Evolutionary conservation across 2,888 invertebrate species (phyloP).

Genomic region (Apodemia zela): DNA sequence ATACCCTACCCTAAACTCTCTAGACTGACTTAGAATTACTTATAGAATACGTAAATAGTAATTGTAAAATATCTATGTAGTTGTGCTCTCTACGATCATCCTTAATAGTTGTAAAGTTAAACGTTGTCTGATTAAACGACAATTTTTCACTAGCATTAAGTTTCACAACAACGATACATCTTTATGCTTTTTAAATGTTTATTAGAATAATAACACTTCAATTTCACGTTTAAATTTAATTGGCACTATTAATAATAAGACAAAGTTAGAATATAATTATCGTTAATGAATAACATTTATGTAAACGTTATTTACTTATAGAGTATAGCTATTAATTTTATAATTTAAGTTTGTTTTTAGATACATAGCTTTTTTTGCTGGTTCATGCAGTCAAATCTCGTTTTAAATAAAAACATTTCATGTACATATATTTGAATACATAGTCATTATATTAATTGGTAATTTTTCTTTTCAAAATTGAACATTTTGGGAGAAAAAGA

Average conservation of each 20-base stretch:
- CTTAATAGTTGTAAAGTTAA: constrained; percentile 34
- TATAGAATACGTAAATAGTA: constrained; percentile 49
- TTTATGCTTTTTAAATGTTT: constrained; percentile 57
- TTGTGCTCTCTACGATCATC: constrained; percentile 35
- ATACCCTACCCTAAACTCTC: constrained; percentile 58
- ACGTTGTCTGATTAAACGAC: constrained; percentile 29
- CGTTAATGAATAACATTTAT: constrained; percentile 43
- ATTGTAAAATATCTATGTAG: constrained; percentile 51
- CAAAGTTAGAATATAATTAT: constrained; percentile 55
- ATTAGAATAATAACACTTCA: constrained; percentile 44
- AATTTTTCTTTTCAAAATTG: constrained; percentile 38
- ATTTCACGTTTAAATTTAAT: constrained; percentile 63
- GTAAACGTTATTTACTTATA: constrained; percentile 43
- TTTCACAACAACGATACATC: constrained; percentile 66
- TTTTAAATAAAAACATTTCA: constrained; percentile 50
- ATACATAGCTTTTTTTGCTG: constrained; percentile 39
- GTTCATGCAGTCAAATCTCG: constrained; percentile 84
- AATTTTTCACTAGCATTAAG: constrained; percentile 47
- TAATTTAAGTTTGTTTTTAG: constrained; percentile 39
- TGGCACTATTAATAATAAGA: constrained; percentile 60
- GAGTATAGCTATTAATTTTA: constrained; percentile 25
- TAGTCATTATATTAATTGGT: constrained; percentile 38
- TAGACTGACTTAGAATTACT: constrained; percentile 76
- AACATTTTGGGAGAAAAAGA: constrained; percentile 58
- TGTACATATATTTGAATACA: constrained; percentile 23